Base-by-base conservation (phyloP, 2,888 invertebrate species). In the Melinaea menophilus region DNA sequence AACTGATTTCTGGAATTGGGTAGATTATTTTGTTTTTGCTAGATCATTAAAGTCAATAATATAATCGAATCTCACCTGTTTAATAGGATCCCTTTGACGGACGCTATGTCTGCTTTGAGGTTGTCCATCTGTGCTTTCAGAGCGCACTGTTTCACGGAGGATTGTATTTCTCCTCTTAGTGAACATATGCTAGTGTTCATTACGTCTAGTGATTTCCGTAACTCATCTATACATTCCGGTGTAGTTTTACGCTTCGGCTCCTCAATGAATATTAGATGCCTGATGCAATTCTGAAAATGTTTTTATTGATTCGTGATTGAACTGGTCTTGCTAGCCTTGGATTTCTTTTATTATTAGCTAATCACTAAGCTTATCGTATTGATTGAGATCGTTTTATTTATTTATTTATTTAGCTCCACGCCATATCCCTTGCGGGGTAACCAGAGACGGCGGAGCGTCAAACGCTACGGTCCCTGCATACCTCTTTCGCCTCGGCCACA, bases 1-100 rank as follows among this genome's bases (percentile, higher is more conserved):
- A 96, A 96, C 86, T 96, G 96, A 82, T 95, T 96, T 76, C 96
- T 95, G 78, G 0, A 75, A 64, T 51, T 5, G 31, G 5, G 9
- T 51, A 31, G 22, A 51, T 22, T 51, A 11, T 51, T 51, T 51
- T 51, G 13, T 4, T 13, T 31, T 22, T 5, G 51, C 7, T 9
- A 9, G 5, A 9, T 41, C 41, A 41, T 41, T 41, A 41, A 3
- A 41, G 3, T 41, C 7, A 9, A 41, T 41, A 41, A 3, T 41
- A 9, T 41, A 9, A 41, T 9, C 3, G 11, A 41, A 41, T 9
- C 76, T 75, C 76, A 94, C 94, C 94, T 93, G 85, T 93, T 94
- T 31, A 95, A 85, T 56, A 95, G 80, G 60, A 95, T 92, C 61
- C 95, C 95, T 82, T 95, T 95, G 33, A 95, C 94, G 12, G 94